Base-by-base conservation (phyloP, 2,888 invertebrate species). In the Platycheirus rosarum region DNA sequence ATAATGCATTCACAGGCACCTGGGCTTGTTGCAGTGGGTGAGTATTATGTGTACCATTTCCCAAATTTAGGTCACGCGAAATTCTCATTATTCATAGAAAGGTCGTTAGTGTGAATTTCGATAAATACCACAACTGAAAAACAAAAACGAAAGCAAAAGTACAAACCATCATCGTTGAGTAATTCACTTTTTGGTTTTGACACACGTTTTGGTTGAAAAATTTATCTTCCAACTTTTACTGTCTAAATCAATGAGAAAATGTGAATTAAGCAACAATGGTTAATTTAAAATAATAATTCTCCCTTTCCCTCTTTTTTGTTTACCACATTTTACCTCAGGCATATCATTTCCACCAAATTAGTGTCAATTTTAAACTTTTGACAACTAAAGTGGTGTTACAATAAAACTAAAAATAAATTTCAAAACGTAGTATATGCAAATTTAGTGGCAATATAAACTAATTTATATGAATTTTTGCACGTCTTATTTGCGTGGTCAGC, bases 401-500 rank as follows among this genome's bases (percentile, higher is more conserved):
- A 44, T 49, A 18, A 29, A 62, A n/a, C 35, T 40, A 49, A 16
- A 63, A 14, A 44, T 49, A 18, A 29, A 62, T n/a, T 44, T 42
- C 55, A 49, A 16, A 13, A 13, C 32, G 26, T 77, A 29, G n/a
- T n/a, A 9, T 69, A 78, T 71, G 73, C 53, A 70, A 66, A 75
- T 80, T 40, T 66, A 63, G 74, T 68, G 70, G 60, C 29, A 46
- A 46, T 1, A 14, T 20, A 46, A 23, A 8, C 62, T 44, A 63
- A 20, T 49, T 55, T 40, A 35, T 55, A 51, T 48, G 60, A 75
- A 75, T 80, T 75, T 79, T 75, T 69, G 63, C 75, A 80, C 79
- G 79, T 79, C 51, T 66, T 60, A 26, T 8, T 75, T 69, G 69
- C 65, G 79, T 75, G 75, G 75, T 57, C 57, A 70, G 63, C 48